A percentile compares a stretch with the other conserved stretches of the same genome.
These are phyloP conservation scores for Lateolabrax maculatus DNA, from an alignment of 2,797 vertebrate genomes.

Conservation along the genomic window DNA sequence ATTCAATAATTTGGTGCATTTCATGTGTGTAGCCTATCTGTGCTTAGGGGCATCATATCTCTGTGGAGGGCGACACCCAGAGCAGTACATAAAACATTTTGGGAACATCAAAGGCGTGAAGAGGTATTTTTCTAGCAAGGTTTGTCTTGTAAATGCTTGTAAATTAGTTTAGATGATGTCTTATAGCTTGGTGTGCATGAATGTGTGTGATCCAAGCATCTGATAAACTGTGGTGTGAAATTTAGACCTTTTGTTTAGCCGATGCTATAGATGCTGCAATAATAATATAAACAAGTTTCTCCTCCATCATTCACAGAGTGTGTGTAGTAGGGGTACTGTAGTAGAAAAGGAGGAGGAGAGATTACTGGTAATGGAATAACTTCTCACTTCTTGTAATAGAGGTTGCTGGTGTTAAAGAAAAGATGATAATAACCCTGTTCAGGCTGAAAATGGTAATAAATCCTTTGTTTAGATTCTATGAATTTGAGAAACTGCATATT, in stretches of 20 bases:
- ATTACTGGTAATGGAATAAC: conserved; percentile 64
- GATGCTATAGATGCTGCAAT: conserved; percentile 21
- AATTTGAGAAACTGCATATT: neutral
- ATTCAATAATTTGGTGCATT: conserved; percentile 17
- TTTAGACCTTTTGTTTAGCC: conserved; percentile 37
- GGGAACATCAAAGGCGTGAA: conserved; percentile 10
- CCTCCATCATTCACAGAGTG: conserved; percentile 19
- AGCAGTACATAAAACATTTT: conserved; percentile 25
- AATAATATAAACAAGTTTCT: conserved; percentile 22
- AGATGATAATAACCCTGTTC: conserved; percentile 39
- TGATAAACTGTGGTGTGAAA: conserved; percentile 35
- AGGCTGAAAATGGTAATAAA: conserved; percentile 38
- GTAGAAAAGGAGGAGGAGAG: conserved; percentile 36
- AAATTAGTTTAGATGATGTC: conserved; percentile 24
- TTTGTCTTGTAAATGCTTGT: conserved; percentile 20
- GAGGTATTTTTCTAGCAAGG: conserved; percentile 13
- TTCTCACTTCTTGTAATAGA: conserved; percentile 60
- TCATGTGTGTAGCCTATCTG: conserved; percentile 12
- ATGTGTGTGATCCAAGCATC: conserved; percentile 12
- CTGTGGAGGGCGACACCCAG: neutral
- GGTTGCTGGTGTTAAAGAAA: conserved; percentile 48
- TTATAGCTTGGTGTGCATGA: conserved; percentile 8
- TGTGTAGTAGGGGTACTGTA: conserved; percentile 7
- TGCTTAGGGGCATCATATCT: conserved; percentile 13
- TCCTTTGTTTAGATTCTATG: conserved; percentile 38